phyloP scores from a whole-genome alignment of 2,797 vertebrate genomes.

The Sebastes trivittatus region DNA sequence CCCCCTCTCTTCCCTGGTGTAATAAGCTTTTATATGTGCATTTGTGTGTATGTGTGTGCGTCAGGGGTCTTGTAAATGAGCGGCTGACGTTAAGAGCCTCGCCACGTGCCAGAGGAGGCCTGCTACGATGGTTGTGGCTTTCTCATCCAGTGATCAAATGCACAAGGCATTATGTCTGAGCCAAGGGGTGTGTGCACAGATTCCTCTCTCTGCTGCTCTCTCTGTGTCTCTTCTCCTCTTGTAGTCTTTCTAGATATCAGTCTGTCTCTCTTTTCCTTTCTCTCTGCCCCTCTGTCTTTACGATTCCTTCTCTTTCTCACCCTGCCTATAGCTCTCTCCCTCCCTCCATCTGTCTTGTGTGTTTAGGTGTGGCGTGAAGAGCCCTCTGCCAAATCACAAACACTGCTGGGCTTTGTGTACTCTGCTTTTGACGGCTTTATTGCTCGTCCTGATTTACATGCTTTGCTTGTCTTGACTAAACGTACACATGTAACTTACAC shows the following conservation, averaged over 20 bases:
- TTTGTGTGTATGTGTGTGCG: neutral
- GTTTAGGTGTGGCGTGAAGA: slow-evolving; percentile 61
- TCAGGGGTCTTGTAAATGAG: too few relatives aligned
- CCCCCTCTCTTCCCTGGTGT: neutral
- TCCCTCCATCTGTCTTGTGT: slow-evolving; percentile 51
- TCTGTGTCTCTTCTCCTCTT: neutral
- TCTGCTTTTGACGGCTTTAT: slow-evolving; percentile 29
- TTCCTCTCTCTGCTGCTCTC: neutral
- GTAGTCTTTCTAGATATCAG: neutral
- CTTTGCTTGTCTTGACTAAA: slow-evolving; percentile 7
- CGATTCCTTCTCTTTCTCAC: neutral
- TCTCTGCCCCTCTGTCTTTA: neutral
- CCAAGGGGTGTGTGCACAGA: slow-evolving; percentile 48
- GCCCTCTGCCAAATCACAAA: slow-evolving; percentile 51
- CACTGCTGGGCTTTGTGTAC: slow-evolving; percentile 30
- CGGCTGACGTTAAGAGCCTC: slow-evolving; percentile 58
- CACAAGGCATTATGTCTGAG: slow-evolving; percentile 58
- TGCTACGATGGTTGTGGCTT: slow-evolving; percentile 47
- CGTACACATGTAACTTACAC: neutral
- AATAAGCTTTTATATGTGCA: neutral
- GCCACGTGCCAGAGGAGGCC: slow-evolving; percentile 70
- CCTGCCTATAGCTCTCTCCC: slow-evolving; percentile 10
- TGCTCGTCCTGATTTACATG: slow-evolving; percentile 1
- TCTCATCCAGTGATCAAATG: slow-evolving; percentile 65
- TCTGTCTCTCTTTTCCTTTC: neutral